Conservation (phyloP, 2,888 invertebrate species). For the Oxystoma pomonae region DNA sequence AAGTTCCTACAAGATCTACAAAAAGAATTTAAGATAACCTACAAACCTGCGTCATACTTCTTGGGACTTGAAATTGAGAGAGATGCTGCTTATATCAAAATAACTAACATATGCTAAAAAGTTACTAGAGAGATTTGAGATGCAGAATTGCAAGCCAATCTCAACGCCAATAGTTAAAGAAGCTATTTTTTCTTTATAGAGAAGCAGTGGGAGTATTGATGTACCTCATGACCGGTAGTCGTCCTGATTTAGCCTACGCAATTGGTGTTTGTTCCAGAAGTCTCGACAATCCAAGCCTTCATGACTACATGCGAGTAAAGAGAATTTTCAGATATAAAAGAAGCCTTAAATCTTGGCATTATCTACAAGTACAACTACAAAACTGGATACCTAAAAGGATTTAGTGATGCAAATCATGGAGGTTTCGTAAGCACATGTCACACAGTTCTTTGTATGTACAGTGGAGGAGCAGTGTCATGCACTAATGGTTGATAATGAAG, state of each 20-base stretch:
- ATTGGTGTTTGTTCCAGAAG: not conserved
- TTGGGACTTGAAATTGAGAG: not conserved
- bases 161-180: conserved; percentile 6
- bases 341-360: not conserved
- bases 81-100: not conserved
- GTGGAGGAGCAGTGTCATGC: not conserved
- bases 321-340: conserved; percentile 1
- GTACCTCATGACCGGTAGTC: conserved; percentile 1
- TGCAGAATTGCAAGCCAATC: conserved; percentile 7
- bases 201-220: conserved; percentile 7
- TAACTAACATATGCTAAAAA: conserved; percentile 1
- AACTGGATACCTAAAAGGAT: not conserved
- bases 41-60: not conserved
- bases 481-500: too few relatives aligned
- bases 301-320: not conserved
- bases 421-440: not conserved
- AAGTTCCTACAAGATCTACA: not conserved
- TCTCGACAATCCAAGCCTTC: not conserved
- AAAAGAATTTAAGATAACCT: conserved; percentile 6
- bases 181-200: conserved; percentile 4
- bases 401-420: not conserved
- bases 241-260: conserved; percentile 7
- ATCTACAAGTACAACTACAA: not conserved
- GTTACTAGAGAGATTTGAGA: conserved; percentile 5
- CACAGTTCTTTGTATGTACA: not conserved